Evolutionary conservation across 1,140 invertebrate genomes (phyloP).

Genomic region (Frieseomelitta varia): DNA sequence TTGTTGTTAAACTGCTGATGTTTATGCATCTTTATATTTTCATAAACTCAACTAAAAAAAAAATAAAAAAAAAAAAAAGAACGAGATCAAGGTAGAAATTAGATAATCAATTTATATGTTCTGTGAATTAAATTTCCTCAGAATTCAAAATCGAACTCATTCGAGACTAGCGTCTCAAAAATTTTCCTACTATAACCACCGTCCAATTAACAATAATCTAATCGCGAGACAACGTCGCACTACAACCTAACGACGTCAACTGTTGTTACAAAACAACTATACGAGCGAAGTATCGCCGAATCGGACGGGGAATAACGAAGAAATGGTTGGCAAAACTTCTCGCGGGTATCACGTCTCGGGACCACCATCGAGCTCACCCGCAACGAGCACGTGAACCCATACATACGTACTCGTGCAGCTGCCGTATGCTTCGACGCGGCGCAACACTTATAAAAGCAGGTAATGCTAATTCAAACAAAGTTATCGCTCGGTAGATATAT

Average conservation of each 20-base stretch:
- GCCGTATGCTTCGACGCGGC: background rate
- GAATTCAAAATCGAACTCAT: no score
- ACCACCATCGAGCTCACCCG: conserved; percentile 42
- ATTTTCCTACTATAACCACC: no score
- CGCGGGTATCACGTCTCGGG: conserved; percentile 17
- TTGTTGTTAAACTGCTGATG: no score
- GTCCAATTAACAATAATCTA: background rate
- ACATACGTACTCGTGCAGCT: conserved; percentile 18
- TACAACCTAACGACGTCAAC: background rate
- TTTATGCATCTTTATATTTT: no score
- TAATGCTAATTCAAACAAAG: conserved; percentile 46
- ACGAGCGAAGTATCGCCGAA: background rate
- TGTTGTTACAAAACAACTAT: background rate
- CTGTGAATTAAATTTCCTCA: background rate
- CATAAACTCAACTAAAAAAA: no score
- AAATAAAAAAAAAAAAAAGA: no score
- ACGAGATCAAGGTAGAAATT: no score
- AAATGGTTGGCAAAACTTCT: background rate
- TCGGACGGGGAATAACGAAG: background rate
- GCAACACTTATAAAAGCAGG: conserved; percentile 40
- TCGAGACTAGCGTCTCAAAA: no score
- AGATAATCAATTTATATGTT: background rate
- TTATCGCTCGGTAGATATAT: conserved; percentile 41
- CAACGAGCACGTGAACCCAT: conserved; percentile 36
- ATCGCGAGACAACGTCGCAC: background rate